Evolutionary conservation across 2,888 invertebrate species (phyloP).

Genomic region (Mythimna impura): DNA sequence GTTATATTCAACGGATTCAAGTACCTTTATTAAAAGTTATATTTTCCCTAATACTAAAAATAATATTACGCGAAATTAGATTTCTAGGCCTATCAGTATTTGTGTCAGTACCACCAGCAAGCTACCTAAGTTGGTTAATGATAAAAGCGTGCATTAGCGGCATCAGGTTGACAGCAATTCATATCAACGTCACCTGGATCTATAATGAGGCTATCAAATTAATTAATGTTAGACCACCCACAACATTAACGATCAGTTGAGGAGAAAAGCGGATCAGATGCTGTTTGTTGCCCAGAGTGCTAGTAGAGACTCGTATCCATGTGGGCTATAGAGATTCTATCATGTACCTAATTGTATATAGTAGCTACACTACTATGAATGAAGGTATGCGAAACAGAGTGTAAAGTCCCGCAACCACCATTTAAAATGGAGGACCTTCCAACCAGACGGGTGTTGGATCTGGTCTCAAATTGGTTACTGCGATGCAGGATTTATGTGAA

Average conservation of each 20-base stretch:
- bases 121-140: constrained; percentile 31
- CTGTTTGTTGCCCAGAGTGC: neutral
- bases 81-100: constrained; percentile 24
- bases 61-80: neutral
- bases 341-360: neutral
- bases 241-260: neutral
- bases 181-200: constrained; percentile 24
- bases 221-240: constrained; percentile 9
- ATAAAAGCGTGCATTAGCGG: constrained; percentile 29
- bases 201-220: constrained; percentile 20
- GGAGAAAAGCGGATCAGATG: neutral
- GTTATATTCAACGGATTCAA: neutral
- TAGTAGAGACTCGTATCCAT: neutral
- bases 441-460: no score
- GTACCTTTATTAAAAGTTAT: neutral
- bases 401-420: no score
- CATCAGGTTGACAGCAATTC: constrained; percentile 22
- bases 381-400: no score
- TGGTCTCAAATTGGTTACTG: no score
- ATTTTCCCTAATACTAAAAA: neutral
- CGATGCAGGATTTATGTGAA: no score
- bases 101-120: constrained; percentile 8
- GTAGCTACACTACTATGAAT: neutral
- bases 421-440: no score
- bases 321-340: neutral